A percentile compares a stretch with the other conserved stretches of the same genome.
phyloP scores from a whole-genome alignment of 2,888 invertebrate genomes.

The Amorpha juglandis region DNA sequence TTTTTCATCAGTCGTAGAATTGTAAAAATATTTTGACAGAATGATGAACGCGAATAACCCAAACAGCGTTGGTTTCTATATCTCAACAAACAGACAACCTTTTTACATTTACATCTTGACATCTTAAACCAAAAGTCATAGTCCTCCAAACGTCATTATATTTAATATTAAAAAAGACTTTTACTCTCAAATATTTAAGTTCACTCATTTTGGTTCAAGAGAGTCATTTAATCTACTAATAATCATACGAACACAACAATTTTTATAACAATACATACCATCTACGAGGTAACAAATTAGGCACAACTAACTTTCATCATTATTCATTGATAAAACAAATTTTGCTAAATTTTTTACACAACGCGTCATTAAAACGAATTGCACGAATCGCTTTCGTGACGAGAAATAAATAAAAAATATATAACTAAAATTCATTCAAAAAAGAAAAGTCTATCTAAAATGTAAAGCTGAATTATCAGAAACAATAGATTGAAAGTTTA shows the following conservation, averaged over 20 bases:
- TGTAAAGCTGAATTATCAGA: slow-evolving; percentile 12
- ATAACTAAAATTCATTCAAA: background rate
- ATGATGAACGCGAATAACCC: background rate
- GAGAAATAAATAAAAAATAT: slow-evolving; percentile 8
- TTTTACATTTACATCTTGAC: slow-evolving; percentile 12
- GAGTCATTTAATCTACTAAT: slow-evolving; percentile 23
- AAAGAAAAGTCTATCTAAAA: slow-evolving; percentile 13
- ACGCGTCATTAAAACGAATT: slow-evolving; percentile 8
- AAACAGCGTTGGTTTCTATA: background rate
- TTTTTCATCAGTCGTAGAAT: background rate
- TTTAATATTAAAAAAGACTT: slow-evolving; percentile 21
- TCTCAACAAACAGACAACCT: background rate
- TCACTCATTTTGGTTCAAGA: slow-evolving; percentile 26
- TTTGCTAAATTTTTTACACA: slow-evolving; percentile 23
- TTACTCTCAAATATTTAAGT: slow-evolving; percentile 22
- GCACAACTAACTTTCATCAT: slow-evolving; percentile 45
- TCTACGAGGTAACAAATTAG: slow-evolving; percentile 49
- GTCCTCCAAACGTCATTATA: slow-evolving; percentile 10
- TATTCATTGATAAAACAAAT: slow-evolving; percentile 22
- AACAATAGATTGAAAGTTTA: slow-evolving; percentile 14
- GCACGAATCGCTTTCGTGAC: background rate
- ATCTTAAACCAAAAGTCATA: slow-evolving; percentile 14
- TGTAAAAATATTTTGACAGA: background rate
- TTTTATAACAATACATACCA: slow-evolving; percentile 34
- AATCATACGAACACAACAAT: slow-evolving; percentile 26